phyloP scores from a whole-genome alignment of 2,113 vertebrate species.

The Callospermophilus lateralis region DNA sequence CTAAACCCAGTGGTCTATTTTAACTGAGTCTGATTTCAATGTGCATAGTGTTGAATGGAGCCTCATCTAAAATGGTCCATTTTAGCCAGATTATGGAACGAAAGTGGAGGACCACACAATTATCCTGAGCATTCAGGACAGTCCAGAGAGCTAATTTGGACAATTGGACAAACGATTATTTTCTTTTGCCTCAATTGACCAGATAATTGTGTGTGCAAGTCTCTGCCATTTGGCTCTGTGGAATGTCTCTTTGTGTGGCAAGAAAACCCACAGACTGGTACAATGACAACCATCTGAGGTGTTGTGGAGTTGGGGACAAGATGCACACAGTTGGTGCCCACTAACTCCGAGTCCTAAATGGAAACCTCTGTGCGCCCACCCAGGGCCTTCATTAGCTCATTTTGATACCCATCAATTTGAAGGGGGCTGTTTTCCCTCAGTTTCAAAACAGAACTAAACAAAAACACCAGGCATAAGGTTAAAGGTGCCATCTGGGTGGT shows the following conservation, averaged over 20 bases:
- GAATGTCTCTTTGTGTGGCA: not conserved
- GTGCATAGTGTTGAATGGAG: not conserved
- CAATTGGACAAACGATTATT: conserved; percentile 64
- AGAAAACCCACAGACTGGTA: not conserved
- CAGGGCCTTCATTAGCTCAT: not conserved
- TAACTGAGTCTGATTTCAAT: conserved; percentile 26
- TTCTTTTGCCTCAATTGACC: conserved; percentile 65
- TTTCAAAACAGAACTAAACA: conserved; percentile 39
- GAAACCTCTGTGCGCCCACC: not conserved
- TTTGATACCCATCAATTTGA: no score
- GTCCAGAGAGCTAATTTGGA: conserved; percentile 52
- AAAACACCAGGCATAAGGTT: not conserved
- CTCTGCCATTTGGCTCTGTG: conserved; percentile 16
- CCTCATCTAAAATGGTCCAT: conserved; percentile 7
- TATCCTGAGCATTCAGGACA: not conserved
- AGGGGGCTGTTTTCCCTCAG: not conserved
- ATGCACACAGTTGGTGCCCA: not conserved
- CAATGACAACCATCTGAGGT: accelerated
- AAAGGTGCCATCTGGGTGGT: not conserved
- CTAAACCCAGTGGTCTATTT: conserved; percentile 25
- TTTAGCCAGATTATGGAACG: not conserved
- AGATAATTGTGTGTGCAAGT: conserved; percentile 42
- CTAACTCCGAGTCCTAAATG: not conserved
- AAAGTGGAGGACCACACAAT: not conserved
- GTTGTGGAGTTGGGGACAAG: not conserved